phyloP scores from a whole-genome alignment of 2,888 invertebrate species.

The Aphodius granarius region DNA sequence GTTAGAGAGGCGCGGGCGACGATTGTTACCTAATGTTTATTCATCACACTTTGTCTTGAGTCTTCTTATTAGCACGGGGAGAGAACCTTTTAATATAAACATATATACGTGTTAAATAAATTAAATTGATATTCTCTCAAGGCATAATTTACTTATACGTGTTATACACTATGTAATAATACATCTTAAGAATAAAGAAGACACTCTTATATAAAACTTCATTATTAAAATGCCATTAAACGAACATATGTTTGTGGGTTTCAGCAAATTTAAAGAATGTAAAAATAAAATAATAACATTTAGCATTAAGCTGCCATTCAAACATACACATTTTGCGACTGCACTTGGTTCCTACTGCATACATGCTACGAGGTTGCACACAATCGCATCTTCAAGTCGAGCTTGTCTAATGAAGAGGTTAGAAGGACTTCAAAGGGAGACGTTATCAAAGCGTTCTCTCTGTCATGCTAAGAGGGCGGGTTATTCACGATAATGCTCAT shows the following conservation, averaged over 20 bases:
- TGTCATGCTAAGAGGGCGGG: not conserved
- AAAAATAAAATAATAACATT: too few relatives aligned
- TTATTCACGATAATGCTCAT: not conserved
- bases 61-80: not conserved
- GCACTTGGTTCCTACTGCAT: too few relatives aligned
- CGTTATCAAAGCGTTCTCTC: not conserved
- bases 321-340: too few relatives aligned
- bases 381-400: not conserved
- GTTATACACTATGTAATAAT: too few relatives aligned
- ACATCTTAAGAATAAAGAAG: too few relatives aligned
- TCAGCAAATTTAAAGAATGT: too few relatives aligned
- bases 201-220: too few relatives aligned
- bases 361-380: not conserved
- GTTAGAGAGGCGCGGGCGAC: not conserved
- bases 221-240: too few relatives aligned
- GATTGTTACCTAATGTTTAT: not conserved
- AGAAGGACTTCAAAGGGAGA: not conserved
- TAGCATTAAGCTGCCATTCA: too few relatives aligned
- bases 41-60: not conserved
- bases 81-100: not conserved
- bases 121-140: not conserved
- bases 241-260: too few relatives aligned
- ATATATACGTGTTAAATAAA: not conserved
- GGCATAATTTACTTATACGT: not conserved
- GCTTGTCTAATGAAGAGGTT: not conserved